phyloP scores from a whole-genome alignment of 2,113 vertebrate species.

The Antennarius striatus region DNA sequence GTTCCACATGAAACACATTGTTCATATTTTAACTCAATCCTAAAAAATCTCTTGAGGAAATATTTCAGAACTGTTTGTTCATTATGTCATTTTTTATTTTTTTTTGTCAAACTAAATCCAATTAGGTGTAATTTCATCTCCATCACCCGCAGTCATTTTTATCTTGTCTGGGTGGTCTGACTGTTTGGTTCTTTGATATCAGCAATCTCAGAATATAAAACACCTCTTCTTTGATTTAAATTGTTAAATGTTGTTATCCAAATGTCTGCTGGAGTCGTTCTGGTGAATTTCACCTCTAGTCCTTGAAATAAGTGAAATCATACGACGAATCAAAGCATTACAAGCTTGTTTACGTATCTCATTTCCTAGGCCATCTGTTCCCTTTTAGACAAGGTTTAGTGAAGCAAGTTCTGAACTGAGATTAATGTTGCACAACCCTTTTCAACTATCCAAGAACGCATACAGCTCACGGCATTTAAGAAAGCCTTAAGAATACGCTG shows the following conservation, averaged over 20 bases:
- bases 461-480: not conserved
- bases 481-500: not conserved
- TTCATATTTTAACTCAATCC: not conserved
- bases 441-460: conserved; percentile 8
- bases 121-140: conserved; percentile 9
- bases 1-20: not conserved
- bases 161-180: conserved; percentile 7
- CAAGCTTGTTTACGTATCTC: conserved; percentile 43
- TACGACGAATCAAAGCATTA: conserved; percentile 48
- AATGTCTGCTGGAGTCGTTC: conserved; percentile 4
- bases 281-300: conserved; percentile 19
- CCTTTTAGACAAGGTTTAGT: conserved; percentile 47
- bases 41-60: conserved; percentile 8
- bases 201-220: not conserved
- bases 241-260: not conserved
- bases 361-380: conserved; percentile 64
- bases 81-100: not conserved
- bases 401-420: conserved; percentile 26
- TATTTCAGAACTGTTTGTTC: not conserved
- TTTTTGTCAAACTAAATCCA: not conserved
- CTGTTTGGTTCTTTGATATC: not conserved
- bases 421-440: conserved; percentile 9
- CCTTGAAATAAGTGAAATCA: conserved; percentile 36
- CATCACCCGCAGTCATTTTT: not conserved
- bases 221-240: not conserved